These are phyloP conservation scores for Oreonectes daqikongensis DNA, from an alignment of 2,797 vertebrate genomes.

Conservation along the genomic window DNA sequence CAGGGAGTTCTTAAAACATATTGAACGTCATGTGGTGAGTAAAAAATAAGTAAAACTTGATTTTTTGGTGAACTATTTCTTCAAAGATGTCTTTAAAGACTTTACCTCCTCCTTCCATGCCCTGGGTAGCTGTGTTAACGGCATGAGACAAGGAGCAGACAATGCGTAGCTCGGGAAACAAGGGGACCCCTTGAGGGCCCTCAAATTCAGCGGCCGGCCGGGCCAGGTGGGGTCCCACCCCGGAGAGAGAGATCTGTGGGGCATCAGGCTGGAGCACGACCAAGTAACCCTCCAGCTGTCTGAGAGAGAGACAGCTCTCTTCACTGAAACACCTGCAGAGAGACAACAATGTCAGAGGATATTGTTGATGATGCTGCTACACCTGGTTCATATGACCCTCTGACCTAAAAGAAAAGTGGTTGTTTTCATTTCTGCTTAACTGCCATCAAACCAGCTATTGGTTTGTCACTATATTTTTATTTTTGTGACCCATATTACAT, in stretches of 20 bases:
- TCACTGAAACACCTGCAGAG: conserved; percentile 91
- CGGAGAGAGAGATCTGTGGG: conserved; percentile 94
- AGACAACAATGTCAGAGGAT: conserved; percentile 72
- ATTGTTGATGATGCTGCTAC: conserved; percentile 11
- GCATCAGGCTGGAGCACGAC: conserved; percentile 96
- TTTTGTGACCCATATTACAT: neutral
- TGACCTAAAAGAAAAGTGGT: conserved; percentile 11
- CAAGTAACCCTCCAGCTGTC: conserved; percentile 93
- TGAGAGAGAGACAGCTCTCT: conserved; percentile 93
- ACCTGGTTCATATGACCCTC: conserved; percentile 15
- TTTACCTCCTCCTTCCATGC: conserved; percentile 89
- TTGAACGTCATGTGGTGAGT: no score
- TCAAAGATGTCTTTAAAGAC: neutral
- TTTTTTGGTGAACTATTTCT: no score
- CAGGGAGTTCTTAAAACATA: no score
- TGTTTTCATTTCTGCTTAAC: neutral
- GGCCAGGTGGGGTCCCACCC: conserved; percentile 88
- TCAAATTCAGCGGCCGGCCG: conserved; percentile 90
- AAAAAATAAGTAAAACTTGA: no score
- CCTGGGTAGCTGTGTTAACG: conserved; percentile 84
- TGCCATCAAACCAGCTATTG: neutral
- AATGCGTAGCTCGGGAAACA: conserved; percentile 92
- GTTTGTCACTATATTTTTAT: conserved; percentile 7
- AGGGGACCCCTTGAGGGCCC: conserved; percentile 81
- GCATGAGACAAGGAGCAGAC: conserved; percentile 93